Conservation (phyloP, 2,888 invertebrate species). For the Xylota sylvarum region DNA sequence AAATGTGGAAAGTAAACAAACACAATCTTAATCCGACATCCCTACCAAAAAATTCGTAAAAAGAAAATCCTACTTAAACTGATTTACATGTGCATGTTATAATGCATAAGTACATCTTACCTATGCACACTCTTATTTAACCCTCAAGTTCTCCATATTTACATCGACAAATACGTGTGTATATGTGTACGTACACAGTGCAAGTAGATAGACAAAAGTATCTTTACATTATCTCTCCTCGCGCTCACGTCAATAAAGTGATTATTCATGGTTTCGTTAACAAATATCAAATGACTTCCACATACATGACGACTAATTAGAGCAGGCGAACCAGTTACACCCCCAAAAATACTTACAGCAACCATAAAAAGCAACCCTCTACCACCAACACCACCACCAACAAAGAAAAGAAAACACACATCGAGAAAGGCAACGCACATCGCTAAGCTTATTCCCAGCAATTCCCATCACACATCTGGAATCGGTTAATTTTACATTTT, state of each 20-base stretch:
- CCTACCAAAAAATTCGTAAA: neutral
- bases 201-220: neutral
- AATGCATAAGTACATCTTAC: neutral
- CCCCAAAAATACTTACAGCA: neutral
- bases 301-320: slow-evolving; percentile 54
- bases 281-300: slow-evolving; percentile 49
- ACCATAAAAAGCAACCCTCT: slow-evolving; percentile 11
- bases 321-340: neutral
- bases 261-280: slow-evolving; percentile 56
- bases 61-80: neutral
- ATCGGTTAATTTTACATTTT: slow-evolving; percentile 73
- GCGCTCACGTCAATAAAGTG: slow-evolving; percentile 46
- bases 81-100: neutral
- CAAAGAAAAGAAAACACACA: neutral
- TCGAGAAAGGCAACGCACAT: slow-evolving; percentile 1
- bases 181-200: neutral
- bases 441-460: slow-evolving; percentile 26
- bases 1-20: too few relatives aligned
- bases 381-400: neutral
- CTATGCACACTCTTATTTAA: neutral
- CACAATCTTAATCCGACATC: too few relatives aligned
- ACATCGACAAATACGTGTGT: neutral
- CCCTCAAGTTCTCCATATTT: neutral
- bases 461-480: slow-evolving; percentile 55
- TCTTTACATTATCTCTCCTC: slow-evolving; percentile 8